A percentile compares a stretch with the other conserved stretches of the same genome.
These are phyloP conservation scores for Xenentodon cancila DNA, from an alignment of 2,797 vertebrate species.

Conservation along the genomic window DNA sequence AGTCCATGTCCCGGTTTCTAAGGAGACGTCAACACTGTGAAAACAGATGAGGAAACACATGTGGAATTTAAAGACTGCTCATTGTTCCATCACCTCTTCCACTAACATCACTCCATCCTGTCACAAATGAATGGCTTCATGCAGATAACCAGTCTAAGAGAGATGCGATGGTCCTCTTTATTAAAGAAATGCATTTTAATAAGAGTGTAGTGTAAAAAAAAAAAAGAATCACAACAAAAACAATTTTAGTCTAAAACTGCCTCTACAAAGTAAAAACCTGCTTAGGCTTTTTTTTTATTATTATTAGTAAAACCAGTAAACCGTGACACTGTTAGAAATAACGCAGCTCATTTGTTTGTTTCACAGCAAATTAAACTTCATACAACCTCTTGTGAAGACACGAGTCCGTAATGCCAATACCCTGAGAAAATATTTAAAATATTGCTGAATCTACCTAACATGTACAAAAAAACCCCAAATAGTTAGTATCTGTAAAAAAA, in stretches of 20 bases:
- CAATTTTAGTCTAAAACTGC: conserved; percentile 20
- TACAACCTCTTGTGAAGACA: neutral
- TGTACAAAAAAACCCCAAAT: conserved; percentile 14
- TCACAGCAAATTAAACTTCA: neutral
- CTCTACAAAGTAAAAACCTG: conserved; percentile 35
- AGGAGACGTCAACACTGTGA: conserved; percentile 67
- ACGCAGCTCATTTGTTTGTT: neutral
- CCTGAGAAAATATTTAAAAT: conserved; percentile 32
- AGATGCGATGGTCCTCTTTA: conserved; percentile 26
- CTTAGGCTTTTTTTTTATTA: conserved; percentile 7
- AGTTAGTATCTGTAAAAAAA: conserved; percentile 8
- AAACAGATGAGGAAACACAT: conserved; percentile 65
- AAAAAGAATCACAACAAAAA: neutral
- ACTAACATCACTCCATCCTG: conserved; percentile 17
- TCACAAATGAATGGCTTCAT: conserved; percentile 14
- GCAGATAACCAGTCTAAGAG: conserved; percentile 12
- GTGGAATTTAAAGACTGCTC: conserved; percentile 58
- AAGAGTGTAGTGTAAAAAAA: conserved; percentile 6
- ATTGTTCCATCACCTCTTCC: conserved; percentile 37
- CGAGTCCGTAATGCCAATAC: conserved; percentile 8
- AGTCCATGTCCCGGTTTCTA: conserved; percentile 51
- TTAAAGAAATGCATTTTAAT: conserved; percentile 19
- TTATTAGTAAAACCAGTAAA: conserved; percentile 21
- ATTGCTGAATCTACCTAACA: conserved; percentile 2
- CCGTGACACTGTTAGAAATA: neutral